Base-by-base conservation (phyloP, 2,797 vertebrate genomes). In the Neostethus bicornis region DNA sequence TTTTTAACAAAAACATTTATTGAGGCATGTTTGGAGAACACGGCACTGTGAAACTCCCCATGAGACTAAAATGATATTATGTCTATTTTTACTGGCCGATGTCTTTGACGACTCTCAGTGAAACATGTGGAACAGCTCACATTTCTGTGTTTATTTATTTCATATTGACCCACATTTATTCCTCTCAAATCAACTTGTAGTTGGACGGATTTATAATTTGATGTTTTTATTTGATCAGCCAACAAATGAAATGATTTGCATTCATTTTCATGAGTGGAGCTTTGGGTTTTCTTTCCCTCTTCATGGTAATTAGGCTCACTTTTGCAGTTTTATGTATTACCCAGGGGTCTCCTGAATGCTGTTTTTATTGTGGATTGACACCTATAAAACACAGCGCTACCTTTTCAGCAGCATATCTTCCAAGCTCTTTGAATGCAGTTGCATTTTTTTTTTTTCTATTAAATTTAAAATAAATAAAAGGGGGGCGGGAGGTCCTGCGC, bases 301-400 rank as follows among this genome's bases (percentile, higher is more conserved):
- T 70, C 66, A 77, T 72, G 66, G 71, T 85, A 85, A 90, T 90
- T 83, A 79, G 75, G 76, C 70, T 80, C 71, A 77, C 70, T 85
- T 84, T 78, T 72, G 63, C 68, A 70, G 34, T 61, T 81, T 84
- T 83, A 42, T 83, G 80, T 79, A 57, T 78, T 75, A 75, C 80
- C 84, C 70, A 5, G 6, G 61, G 77, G 73, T 71, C 70, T 79
- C 74, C 74, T 68, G 65, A 67, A 73, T 60, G 52, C 25, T 62
- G 81, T 59, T 54, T 65, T 67, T 80, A 66, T 73, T 74, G 61
- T 75, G 49, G 63, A 70, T 81, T 78, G 47, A 66, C 84, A 70
- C 80, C 73, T 75, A 47, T 83, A 79, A 86, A 67, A 64, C 73
- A 51, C 53, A 49, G 21, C 17, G 39, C 52, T 53, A 25, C 58